Evolutionary conservation across 2,113 vertebrate species (phyloP).

Genomic region (Ivindomyrus marchei): DNA sequence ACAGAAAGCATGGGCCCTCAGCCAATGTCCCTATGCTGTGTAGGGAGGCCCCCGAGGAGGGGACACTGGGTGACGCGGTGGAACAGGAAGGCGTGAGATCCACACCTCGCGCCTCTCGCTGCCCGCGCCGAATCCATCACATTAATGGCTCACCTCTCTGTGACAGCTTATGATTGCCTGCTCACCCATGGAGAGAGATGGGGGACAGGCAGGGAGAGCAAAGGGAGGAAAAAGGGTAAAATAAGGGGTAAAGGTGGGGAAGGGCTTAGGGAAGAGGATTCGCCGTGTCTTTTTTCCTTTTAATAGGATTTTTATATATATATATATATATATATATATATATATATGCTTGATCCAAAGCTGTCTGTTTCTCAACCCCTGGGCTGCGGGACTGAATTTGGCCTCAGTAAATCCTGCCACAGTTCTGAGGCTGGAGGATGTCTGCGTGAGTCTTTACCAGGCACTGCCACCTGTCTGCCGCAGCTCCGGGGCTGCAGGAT

Average conservation of each 20-base stretch:
- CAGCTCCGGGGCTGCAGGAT: too few species aligned
- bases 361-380: neutral
- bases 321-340: too few species aligned
- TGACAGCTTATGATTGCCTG: constrained; percentile 65
- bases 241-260: constrained; percentile 5
- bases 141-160: constrained; percentile 59
- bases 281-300: neutral
- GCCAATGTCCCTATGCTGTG: neutral
- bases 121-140: constrained; percentile 58
- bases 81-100: neutral
- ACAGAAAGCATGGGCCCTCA: neutral
- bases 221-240: constrained; percentile 14
- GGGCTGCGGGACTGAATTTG: neutral
- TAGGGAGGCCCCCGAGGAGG: neutral
- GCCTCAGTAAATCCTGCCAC: neutral
- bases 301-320: neutral
- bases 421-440: neutral
- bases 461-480: neutral
- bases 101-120: constrained; percentile 50
- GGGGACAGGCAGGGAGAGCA: neutral
- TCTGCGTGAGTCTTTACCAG: neutral
- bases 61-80: neutral
- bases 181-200: constrained; percentile 12
- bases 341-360: neutral
- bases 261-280: neutral